Base-by-base conservation (phyloP, 2,113 vertebrate genomes). In the Ptychochromis oligacanthus region DNA sequence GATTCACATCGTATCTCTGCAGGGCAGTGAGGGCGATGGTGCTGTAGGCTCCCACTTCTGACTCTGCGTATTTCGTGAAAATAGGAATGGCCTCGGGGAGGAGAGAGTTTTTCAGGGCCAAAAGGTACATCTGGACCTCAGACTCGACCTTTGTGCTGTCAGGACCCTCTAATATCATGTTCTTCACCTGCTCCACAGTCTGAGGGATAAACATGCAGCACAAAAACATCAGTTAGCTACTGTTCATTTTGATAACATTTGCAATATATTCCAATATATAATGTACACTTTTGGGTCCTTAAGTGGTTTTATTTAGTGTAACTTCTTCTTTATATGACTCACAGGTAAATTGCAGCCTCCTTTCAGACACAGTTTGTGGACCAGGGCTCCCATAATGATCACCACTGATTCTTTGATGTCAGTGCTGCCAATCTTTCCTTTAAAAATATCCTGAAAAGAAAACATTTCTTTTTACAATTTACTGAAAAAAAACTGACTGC, bases 321-420 rank as follows among this genome's bases (percentile, higher is more conserved):
- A 56, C 40, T 52, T 58, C 4, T 34, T 22, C 28, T 74, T 18
- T 43, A 55, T 43, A 54, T 7, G 28, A 60, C 96, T 97, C 94
- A 99, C 98, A 13, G 97, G 96, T 85, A 97, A 94, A 83, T 97
- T 95, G 92, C 97, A 99, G 56, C 89, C 96, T 88, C 96, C 97
- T 59, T 92, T 96, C 92, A 96, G 95, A 85, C 98, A 99, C 61
- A 99, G 92, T 80, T 99, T 99, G 84, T 93, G 95, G 80, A 99
- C 94, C 17, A 99, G 93, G 0, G 98, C 97, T 60, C 98, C 98
- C 86, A 97, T 96, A 85, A 98, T 95, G 90, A 98, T 98, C 90
- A 99, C 94, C 40, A 98, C 91, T 1, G 97, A 97, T 95, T 99
- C 97, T 94, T 95, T 97, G 87, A 99, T 98, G 83, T 99, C 97